Evolutionary conservation across 2,113 vertebrate genomes (phyloP).

Genomic region (Zapornia atra): DNA sequence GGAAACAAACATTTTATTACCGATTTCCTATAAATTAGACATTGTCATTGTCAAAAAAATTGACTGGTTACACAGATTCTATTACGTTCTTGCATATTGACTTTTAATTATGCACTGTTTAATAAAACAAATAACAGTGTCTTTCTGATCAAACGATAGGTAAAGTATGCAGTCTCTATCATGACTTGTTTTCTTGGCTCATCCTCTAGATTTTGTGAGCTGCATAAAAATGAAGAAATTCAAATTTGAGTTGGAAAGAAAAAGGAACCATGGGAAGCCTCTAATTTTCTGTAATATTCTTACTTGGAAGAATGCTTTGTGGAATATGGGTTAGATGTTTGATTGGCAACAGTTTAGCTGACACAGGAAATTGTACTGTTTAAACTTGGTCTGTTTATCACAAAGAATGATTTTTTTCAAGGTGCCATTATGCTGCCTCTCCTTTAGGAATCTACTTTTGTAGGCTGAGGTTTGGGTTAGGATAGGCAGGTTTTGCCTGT

Average conservation of each 20-base stretch:
- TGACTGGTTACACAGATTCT: slow-evolving; percentile 59
- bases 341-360: not conserved
- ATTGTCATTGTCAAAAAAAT: slow-evolving; percentile 51
- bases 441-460: not conserved
- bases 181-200: not conserved
- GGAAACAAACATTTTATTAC: slow-evolving; percentile 70
- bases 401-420: not conserved
- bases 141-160: slow-evolving; percentile 48
- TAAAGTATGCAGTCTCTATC: slow-evolving; percentile 14
- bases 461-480: not conserved
- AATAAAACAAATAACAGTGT: slow-evolving; percentile 72
- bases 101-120: slow-evolving; percentile 78
- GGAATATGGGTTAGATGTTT: not conserved
- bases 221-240: slow-evolving; percentile 52
- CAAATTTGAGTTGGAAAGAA: slow-evolving; percentile 18
- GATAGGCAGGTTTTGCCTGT: not conserved
- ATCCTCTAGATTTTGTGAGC: slow-evolving; percentile 16
- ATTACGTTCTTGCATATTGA: slow-evolving; percentile 67
- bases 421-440: not conserved
- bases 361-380: not conserved
- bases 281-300: slow-evolving; percentile 16
- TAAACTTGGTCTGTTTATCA: not conserved
- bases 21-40: slow-evolving; percentile 66
- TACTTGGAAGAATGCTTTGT: not conserved
- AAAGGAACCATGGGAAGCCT: not conserved